phyloP scores from a whole-genome alignment of 2,888 invertebrate species.

The Drosophila subquinaria region DNA sequence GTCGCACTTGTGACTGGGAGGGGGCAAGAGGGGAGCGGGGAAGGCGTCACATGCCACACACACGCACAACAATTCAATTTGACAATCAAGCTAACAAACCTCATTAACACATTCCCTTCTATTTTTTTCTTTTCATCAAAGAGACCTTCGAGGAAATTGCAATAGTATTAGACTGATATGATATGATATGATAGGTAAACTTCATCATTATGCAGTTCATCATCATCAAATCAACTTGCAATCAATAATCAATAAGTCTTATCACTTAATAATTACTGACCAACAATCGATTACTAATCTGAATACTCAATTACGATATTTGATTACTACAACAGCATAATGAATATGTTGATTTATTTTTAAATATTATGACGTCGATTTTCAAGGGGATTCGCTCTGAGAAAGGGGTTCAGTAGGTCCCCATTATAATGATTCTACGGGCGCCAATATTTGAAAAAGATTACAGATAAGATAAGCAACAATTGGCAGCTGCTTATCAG shows the following conservation, averaged over 20 bases:
- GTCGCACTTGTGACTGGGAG: conserved; percentile 34
- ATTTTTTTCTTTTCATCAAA: conserved; percentile 52
- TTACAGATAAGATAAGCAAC: conserved; percentile 43
- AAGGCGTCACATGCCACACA: conserved; percentile 47
- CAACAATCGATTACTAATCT: conserved; percentile 28
- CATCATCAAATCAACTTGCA: conserved; percentile 19
- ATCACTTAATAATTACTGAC: conserved; percentile 38
- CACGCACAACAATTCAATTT: conserved; percentile 35
- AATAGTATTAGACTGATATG: conserved; percentile 3
- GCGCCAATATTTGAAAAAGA: conserved; percentile 33
- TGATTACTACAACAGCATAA: conserved; percentile 2
- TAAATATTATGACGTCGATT: conserved; percentile 11
- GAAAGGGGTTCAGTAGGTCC: conserved; percentile 1
- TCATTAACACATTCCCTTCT: conserved; percentile 26
- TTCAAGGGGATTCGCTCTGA: background rate
- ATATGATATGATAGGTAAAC: conserved; percentile 11
- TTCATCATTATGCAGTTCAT: conserved; percentile 13
- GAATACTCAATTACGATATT: conserved; percentile 19
- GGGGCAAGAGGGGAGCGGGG: background rate
- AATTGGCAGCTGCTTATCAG: conserved; percentile 37
- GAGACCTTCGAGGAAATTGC: conserved; percentile 21
- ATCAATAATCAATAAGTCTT: conserved; percentile 32
- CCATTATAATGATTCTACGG: background rate
- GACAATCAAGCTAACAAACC: conserved; percentile 25
- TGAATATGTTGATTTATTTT: conserved; percentile 14